Conservation (phyloP, 1,140 invertebrate species). For the Dryas iulia region DNA sequence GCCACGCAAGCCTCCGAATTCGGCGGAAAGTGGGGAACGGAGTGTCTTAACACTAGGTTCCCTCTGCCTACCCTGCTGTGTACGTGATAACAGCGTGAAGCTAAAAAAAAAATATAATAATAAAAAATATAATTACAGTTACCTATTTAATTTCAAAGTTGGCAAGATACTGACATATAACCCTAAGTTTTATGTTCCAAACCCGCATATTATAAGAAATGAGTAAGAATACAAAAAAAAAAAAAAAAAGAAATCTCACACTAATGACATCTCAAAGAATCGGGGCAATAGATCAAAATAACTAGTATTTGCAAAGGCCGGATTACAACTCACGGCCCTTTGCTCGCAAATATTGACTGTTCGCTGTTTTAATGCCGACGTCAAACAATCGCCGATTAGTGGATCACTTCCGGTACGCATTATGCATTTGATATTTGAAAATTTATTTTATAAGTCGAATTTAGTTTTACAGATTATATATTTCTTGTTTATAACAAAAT, state of each 20-base stretch:
- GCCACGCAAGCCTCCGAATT: not conserved
- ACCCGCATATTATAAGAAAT: too few species aligned
- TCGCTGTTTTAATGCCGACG: conserved; percentile 77
- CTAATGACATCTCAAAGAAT: conserved; percentile 16
- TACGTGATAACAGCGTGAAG: not conserved
- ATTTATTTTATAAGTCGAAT: not conserved
- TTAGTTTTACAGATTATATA: too few species aligned
- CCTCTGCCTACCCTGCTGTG: not conserved
- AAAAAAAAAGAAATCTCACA: not conserved
- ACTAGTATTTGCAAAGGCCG: conserved; percentile 35
- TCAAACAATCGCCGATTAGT: conserved; percentile 74
- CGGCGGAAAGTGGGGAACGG: not conserved
- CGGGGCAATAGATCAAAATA: conserved; percentile 13
- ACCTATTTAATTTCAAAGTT: not conserved
- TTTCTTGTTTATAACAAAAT: too few species aligned
- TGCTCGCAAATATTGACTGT: conserved; percentile 74
- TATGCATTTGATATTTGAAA: conserved; percentile 9
- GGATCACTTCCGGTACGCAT: conserved; percentile 34
- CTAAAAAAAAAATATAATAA: not conserved
- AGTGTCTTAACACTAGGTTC: not conserved
- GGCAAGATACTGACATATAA: too few species aligned
- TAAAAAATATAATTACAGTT: not conserved
- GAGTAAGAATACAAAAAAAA: too few species aligned
- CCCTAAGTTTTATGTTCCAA: not conserved
- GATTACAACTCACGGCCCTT: conserved; percentile 61